Percentiles rank a stretch among this genome's conserved stretches.
Evolutionary conservation across 2,113 vertebrate species (phyloP).

Genomic region (Galbula dea): DNA sequence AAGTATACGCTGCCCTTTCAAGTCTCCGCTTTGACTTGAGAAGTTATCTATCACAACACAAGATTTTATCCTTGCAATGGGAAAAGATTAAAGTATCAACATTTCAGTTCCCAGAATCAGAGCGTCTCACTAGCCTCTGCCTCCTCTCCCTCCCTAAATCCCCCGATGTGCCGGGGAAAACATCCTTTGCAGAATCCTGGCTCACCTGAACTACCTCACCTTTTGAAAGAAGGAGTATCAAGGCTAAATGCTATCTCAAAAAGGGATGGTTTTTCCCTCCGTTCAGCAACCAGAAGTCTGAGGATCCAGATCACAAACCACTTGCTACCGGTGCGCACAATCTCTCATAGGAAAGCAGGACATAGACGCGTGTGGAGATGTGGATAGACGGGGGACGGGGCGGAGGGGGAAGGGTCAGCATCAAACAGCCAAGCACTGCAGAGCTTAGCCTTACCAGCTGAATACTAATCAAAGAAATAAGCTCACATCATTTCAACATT

Average conservation of each 20-base stretch:
- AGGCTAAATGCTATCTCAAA: not conserved
- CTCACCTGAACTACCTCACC: slow-evolving; percentile 63
- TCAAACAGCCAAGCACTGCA: slow-evolving; percentile 67
- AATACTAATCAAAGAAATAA: slow-evolving; percentile 75
- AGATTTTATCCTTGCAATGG: slow-evolving; percentile 1
- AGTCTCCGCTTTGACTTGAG: slow-evolving; percentile 33
- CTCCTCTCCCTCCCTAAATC: not conserved
- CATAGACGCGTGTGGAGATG: not conserved
- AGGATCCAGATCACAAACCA: not conserved
- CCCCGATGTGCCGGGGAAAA: not conserved
- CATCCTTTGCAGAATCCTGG: not conserved
- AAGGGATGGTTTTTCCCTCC: not conserved
- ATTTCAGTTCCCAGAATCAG: not conserved
- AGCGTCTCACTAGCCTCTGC: not conserved
- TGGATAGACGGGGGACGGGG: not conserved
- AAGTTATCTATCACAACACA: slow-evolving; percentile 23
- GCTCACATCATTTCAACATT: slow-evolving; percentile 20
- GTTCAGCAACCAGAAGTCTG: not conserved
- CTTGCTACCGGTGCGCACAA: not conserved
- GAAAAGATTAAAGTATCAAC: slow-evolving; percentile 7
- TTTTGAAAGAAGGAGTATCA: slow-evolving; percentile 22
- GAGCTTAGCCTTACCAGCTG: slow-evolving; percentile 59
- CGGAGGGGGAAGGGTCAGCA: slow-evolving; percentile 42
- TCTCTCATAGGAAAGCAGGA: not conserved
- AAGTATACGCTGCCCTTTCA: slow-evolving; percentile 36